Evolutionary conservation across 1,140 invertebrate genomes (phyloP).

Genomic region (Drosophila navojoa): DNA sequence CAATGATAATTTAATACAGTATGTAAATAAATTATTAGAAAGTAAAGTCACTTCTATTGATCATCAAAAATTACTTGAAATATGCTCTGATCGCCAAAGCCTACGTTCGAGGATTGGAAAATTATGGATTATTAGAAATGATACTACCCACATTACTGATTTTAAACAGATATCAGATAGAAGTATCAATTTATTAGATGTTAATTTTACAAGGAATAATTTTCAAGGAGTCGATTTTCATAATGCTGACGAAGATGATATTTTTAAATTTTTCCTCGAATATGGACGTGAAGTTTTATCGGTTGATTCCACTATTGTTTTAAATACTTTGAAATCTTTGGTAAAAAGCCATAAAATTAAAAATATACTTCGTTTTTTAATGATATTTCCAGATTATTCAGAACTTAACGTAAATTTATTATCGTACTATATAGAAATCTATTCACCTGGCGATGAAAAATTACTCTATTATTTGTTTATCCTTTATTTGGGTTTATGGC

Average conservation of each 20-base stretch:
- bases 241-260: conserved; percentile 32
- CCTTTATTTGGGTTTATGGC: conserved; percentile 54
- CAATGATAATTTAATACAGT: conserved; percentile 46
- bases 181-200: not conserved
- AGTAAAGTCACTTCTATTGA: conserved; percentile 16
- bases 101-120: conserved; percentile 20
- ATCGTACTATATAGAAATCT: conserved; percentile 19
- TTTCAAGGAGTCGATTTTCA: conserved; percentile 10
- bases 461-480: conserved; percentile 50
- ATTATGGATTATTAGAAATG: conserved; percentile 7
- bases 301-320: conserved; percentile 6
- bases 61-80: conserved; percentile 39
- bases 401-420: conserved; percentile 42
- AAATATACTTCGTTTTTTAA: conserved; percentile 50
- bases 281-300: conserved; percentile 28
- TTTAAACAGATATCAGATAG: conserved; percentile 24
- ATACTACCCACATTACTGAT: conserved; percentile 1
- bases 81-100: conserved; percentile 42
- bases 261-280: conserved; percentile 42
- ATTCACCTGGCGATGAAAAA: conserved; percentile 19
- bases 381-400: conserved; percentile 37
- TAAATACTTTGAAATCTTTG: conserved; percentile 25
- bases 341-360: conserved; percentile 22
- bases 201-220: not conserved
- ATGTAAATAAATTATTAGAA: conserved; percentile 42